Conservation (phyloP, 2,888 invertebrate species). For the Latrodectus hesperus region DNA sequence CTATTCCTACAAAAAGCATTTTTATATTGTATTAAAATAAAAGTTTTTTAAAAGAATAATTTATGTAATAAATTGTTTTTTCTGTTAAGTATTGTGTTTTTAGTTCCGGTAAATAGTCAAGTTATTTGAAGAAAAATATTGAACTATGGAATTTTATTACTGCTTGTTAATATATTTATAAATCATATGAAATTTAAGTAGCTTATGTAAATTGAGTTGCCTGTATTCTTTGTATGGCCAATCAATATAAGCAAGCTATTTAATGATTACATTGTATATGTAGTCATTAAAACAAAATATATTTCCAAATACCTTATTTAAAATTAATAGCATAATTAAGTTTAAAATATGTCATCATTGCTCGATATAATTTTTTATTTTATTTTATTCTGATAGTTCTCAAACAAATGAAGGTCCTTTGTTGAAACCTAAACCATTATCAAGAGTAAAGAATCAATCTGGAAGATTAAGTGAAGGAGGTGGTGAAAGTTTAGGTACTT, state of each 20-base stretch:
- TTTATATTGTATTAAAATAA: too few relatives aligned
- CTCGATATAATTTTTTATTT: background rate
- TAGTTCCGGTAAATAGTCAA: too few relatives aligned
- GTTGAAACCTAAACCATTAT: conserved; percentile 57
- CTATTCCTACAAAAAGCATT: too few relatives aligned
- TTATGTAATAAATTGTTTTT: too few relatives aligned
- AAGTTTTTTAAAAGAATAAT: too few relatives aligned
- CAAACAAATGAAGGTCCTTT: conserved; percentile 30
- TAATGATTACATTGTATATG: background rate
- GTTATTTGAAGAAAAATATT: too few relatives aligned
- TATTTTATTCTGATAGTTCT: background rate
- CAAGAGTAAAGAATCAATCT: conserved; percentile 23
- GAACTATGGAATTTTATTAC: too few relatives aligned
- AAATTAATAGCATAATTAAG: background rate
- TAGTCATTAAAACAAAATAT: background rate
- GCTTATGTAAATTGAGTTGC: too few relatives aligned
- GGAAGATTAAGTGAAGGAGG: conserved; percentile 6
- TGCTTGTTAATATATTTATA: too few relatives aligned
- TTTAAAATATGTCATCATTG: background rate
- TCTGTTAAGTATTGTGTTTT: too few relatives aligned
- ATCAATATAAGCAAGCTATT: background rate
- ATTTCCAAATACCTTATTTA: background rate
- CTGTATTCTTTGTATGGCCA: too few relatives aligned
- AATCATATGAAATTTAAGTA: too few relatives aligned
- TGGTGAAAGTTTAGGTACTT: conserved; percentile 1